Conservation (phyloP, 2,113 vertebrate genomes). For the Pituophis catenifer region DNA sequence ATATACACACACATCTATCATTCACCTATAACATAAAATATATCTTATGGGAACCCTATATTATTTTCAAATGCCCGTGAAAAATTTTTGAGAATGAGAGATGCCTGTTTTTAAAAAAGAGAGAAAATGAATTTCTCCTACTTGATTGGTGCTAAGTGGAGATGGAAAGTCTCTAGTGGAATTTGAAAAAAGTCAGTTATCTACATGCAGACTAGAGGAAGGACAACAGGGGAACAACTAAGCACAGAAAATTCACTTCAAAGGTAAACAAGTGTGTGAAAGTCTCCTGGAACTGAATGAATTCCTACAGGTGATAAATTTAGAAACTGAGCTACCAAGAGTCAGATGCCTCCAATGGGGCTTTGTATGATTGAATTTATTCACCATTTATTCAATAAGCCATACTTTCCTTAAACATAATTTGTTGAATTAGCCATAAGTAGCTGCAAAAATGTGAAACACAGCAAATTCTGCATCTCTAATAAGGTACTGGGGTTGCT, state of each 20-base stretch:
- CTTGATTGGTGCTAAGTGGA: rapidly evolving
- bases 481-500: background rate
- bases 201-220: background rate
- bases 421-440: background rate
- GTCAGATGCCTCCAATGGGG: background rate
- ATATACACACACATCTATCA: background rate
- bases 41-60: background rate
- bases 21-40: background rate
- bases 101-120: background rate
- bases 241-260: background rate
- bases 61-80: background rate
- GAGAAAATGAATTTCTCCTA: rapidly evolving
- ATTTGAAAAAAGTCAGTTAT: background rate
- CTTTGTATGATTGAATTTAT: background rate
- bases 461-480: background rate
- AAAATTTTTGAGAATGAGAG: background rate
- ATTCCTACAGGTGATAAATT: background rate
- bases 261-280: conserved; percentile 8
- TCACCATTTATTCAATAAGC: background rate
- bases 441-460: background rate
- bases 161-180: background rate
- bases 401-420: background rate
- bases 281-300: background rate
- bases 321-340: background rate
- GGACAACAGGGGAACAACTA: conserved; percentile 6